phyloP scores from a whole-genome alignment of 2,113 vertebrate species.

The Odobenus rosmarus region DNA sequence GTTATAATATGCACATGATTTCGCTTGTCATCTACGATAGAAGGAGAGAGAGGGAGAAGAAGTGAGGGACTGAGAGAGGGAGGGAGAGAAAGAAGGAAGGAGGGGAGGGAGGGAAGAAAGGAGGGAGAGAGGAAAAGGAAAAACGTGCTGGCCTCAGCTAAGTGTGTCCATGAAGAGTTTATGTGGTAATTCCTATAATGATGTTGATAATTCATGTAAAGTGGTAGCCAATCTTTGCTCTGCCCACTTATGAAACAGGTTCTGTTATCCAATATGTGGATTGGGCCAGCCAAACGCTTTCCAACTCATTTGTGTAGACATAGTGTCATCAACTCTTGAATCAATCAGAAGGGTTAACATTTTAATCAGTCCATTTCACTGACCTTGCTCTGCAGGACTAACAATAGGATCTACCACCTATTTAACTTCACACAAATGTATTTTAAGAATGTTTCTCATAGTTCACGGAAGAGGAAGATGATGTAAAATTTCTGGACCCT shows the following conservation, averaged over 20 bases:
- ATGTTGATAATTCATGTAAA: constrained; percentile 52
- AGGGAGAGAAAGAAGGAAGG: not conserved
- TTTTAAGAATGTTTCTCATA: not conserved
- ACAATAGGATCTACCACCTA: not conserved
- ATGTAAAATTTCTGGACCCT: not conserved
- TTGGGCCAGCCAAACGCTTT: constrained; percentile 61
- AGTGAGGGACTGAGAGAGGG: not conserved
- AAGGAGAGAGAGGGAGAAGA: not conserved
- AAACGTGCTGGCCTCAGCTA: constrained; percentile 48
- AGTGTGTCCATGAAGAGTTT: not conserved
- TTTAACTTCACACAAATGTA: not conserved
- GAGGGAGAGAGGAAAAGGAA: not conserved
- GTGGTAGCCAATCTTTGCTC: constrained; percentile 25
- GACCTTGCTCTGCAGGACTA: not conserved
- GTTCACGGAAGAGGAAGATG: not conserved
- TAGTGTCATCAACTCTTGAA: constrained; percentile 59
- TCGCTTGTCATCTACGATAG: not conserved
- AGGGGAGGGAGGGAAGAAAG: too few species aligned
- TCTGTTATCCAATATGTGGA: constrained; percentile 50
- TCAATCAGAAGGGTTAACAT: constrained; percentile 49
- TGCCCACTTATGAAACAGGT: constrained; percentile 59
- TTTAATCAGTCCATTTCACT: constrained; percentile 61
- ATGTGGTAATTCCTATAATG: not conserved
- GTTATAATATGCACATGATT: not conserved
- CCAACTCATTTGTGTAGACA: constrained; percentile 60